Base-by-base conservation (phyloP, 2,113 vertebrate genomes). In the Meleagris gallopavo region DNA sequence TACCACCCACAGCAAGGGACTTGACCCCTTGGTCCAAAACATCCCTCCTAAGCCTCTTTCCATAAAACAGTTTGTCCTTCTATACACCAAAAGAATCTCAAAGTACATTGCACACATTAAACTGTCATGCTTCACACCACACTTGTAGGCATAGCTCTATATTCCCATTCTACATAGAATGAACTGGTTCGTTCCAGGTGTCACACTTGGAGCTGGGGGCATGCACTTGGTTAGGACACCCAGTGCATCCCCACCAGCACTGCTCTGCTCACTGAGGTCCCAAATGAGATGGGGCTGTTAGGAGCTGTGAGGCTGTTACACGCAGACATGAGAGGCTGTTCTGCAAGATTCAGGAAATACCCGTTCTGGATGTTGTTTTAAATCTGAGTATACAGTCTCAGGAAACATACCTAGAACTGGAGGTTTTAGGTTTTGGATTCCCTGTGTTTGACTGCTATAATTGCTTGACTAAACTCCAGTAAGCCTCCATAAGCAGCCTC, bases 1-100 rank as follows among this genome's bases (percentile, higher is more conserved):
- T 95, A 73, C 86, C 91, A 94, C 86, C 81, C 77, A 92, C 73
- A 85, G 82, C 58, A 75, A 82, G 66, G 40, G 55, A 90, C 76
- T 84, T 94, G 52, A 92, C 81, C 78, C 58, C 6, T 0, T 64
- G 80, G 88, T 90, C 86, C 45, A 73, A 90, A 93, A 70, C 38
- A 34, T 79, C 86, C 43, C 22, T 94, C 88, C 46, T 64, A 52
- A 89, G 72, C 48, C 32, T 72, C 24, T 70, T 84, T 70, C 48
- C 82, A 55, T 89, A 82, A 92, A 86, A 83, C 60, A 43, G 77
- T 70, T 89, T 94, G 17, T 6, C 7, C 88, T 87, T 91, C 50
- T 65, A 2, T n/a, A 57, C 18, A 64, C 16, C 2, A 1, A 72
- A 73, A 89, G 55, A 71, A 48, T 27, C 11, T 18, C 40, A 21